Evolutionary conservation across 2,113 vertebrate species (phyloP), one percentile per base, ranked within the genome.

Genomic region (Albula goreensis): DNA sequence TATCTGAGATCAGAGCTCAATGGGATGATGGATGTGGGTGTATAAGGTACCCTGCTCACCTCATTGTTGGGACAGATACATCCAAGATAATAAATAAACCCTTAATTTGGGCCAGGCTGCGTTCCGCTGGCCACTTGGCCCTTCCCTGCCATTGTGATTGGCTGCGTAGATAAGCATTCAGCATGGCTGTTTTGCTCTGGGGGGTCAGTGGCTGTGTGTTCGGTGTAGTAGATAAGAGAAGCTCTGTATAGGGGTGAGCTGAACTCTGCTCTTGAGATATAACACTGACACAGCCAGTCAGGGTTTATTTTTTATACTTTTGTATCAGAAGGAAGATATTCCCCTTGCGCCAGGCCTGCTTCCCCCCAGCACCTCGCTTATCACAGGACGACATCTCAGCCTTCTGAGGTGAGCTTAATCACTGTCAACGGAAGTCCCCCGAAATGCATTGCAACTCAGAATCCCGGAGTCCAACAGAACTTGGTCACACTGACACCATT

Each of bases 231-330:
- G 89, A 92, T 91, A 91, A 89, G 77, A 90, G 85, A 87, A 86
- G 85, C 85, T 87, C 63, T 87, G 91, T 87, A 89, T 88, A 87
- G 89, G 89, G 89, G 90, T 91, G 88, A 89, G 86, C 80, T 85
- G 88, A 88, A 87, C 90, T 86, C 85, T 89, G 89, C 88, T 85
- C 88, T 83, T 80, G 83, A 80, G 89, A 89, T 87, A 87, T 87
- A 50, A 83, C 82, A 81, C 91, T 91, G 91, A 92, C 89, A 60
- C 48, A 81, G 92, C 90, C 89, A 92, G 91, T 93, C 88, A 87
- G 86, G 84, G 85, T 87, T 85, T 80, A 87, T 82, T 41, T 17
- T 82, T 85, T 86, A 81, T 85, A 85, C 85, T 77, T 41, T 41
- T 41, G 31, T 41, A 41, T 41, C 31, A 41, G 31, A 41, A 51